Evolutionary conservation across 2,888 invertebrate species (phyloP), one percentile per base, ranked within the genome.

Genomic region (Abrostola tripartita): DNA sequence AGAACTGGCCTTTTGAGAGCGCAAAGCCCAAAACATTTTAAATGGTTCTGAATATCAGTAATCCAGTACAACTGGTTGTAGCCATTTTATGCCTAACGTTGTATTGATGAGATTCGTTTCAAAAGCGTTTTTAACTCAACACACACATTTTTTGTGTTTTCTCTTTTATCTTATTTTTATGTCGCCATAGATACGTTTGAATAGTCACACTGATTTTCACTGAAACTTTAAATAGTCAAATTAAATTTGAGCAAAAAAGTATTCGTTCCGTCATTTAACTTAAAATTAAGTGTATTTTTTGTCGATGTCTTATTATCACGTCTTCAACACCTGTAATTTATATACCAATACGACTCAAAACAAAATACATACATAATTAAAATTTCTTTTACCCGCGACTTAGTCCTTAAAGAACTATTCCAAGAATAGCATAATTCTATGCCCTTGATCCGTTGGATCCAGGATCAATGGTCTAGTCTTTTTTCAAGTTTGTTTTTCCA

Each of bases 91-190:
- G 71, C 68, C 74, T 80, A 85, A 82, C 76, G 76, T 62, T 59
- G 53, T 79, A 77, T 82, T 83, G 82, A 84, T 85, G 81, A 73
- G 78, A 78, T 76, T 71, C 74, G 74, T 79, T 78, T 76, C 42
- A 64, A 76, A 81, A 80, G 62, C 74, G 68, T 68, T 82, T 79
- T 81, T 75, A 66, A 78, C 67, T 59, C 65, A 58, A 61, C 71
- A 54, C 50, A 54, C 52, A 61, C n/a, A n/a, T n/a, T 14, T 61
- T 77, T 75, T 60, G 50, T 51, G 61, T 51, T 8, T 35, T 8
- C 6, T 40, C 24, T 63, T 65, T 61, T 56, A 64, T 74, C 40
- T 54, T 56, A 12, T 40, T 65, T 11, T 10, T 47, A 14, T 47
- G 35, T n/a, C 35, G 12, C 47, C 35, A 62, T 38, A 7, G 7